A percentile compares a stretch with the other conserved stretches of the same genome.
Evolutionary conservation across 2,888 invertebrate genomes (phyloP).

Genomic region (Aphidius colemani): DNA sequence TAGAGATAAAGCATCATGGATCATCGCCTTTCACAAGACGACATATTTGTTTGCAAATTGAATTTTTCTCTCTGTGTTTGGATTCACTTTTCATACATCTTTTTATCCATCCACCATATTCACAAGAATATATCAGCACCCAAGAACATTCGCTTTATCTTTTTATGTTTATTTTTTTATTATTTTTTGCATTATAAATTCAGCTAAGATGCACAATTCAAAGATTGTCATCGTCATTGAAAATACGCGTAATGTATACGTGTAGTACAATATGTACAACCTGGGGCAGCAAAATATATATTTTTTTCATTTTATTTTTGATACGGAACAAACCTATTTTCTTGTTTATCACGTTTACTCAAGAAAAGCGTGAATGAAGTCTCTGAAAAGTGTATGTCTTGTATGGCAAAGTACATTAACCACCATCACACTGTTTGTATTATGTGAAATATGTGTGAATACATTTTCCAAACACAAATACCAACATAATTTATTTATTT

Average conservation of each 20-base stretch:
- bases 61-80: not conserved
- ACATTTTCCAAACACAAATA: too few species aligned
- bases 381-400: not conserved
- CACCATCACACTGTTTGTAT: too few species aligned
- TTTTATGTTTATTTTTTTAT: conserved; percentile 8
- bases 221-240: too few species aligned
- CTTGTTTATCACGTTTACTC: conserved; percentile 4
- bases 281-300: too few species aligned
- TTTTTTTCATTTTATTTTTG: too few species aligned
- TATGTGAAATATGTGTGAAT: too few species aligned
- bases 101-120: not conserved
- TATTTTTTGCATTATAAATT: too few species aligned
- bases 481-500: conserved; percentile 4
- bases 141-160: too few species aligned
- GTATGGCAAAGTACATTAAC: not conserved
- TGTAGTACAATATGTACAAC: too few species aligned
- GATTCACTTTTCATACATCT: not conserved
- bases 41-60: conserved; percentile 20
- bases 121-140: not conserved
- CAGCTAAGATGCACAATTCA: too few species aligned
- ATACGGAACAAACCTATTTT: conserved; percentile 10
- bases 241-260: too few species aligned
- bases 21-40: conserved; percentile 1
- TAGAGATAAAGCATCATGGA: not conserved
- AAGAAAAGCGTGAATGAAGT: conserved; percentile 3